Evolutionary conservation across 2,113 vertebrate species (phyloP), one percentile per base, ranked within the genome.

Genomic region (Reinhardtius hippoglossoides): DNA sequence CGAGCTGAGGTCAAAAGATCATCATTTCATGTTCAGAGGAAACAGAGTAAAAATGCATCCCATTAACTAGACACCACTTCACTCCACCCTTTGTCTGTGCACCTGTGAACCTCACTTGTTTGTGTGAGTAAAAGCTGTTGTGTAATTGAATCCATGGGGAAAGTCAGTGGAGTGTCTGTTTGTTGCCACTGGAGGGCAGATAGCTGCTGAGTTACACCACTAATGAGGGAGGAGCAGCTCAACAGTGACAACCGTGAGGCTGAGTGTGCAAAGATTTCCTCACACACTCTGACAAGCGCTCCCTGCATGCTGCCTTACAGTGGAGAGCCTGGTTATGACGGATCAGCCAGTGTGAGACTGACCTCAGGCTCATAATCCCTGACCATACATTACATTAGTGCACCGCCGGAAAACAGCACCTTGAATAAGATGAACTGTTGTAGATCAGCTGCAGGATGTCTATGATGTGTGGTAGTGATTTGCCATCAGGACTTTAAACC

Each of bases 131-230:
- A 44, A n/a, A 52, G 37, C 9, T 71, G 9, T 7, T 26, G 24
- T 56, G 18, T 2, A 27, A 52, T 35, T 27, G 14, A 65, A 10
- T 4, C 2, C 16, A 1, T 9, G 0, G 26, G 58, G 5, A 9
- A 3, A 16, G 18, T 8, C 0, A 16, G 44, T 13, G 44, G 14
- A 16, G 44, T 13, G 14, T 37, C 35, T 37, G 26, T 50, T 23
- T 66, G 24, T 60, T 55, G 60, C 74, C 74, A 76, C 61, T 52
- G 27, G 66, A 70, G 75, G 68, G 71, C 44, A 72, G 54, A 76
- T 24, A 13, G 16, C 0, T 3, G 24, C 52, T 56, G 7, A 40
- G 10, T 16, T 63, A 35, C 13, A 72, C 35, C 58, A 20, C 9
- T 1, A 9, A 52, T 44, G 27, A 15, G 12, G 24, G 13, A 21